Base-by-base conservation (phyloP, 2,797 vertebrate species). In the Spinus pinus region DNA sequence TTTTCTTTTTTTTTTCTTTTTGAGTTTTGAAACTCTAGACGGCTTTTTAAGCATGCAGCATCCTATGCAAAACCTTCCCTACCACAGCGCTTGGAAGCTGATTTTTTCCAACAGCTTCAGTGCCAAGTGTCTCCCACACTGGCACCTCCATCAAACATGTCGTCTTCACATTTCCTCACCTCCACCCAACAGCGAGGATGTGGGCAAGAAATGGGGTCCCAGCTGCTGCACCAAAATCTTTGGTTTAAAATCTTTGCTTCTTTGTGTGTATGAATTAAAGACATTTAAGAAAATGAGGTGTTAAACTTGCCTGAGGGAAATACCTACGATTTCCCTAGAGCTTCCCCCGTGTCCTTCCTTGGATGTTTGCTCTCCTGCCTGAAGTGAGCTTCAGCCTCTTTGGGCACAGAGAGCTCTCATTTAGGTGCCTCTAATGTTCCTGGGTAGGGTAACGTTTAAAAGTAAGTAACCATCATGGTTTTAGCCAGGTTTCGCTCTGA, bases 401-500 rank as follows among this genome's bases (percentile, higher is more conserved):
- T 20, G 47, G 24, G 19, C n/a, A 17, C 5, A 11, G 46, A 61
- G 25, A 33, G n/a, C 30, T 61, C 50, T 39, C 74, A 30, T 25
- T 86, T 47, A 47, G 0, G 0, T 18, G 16, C 60, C n/a, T 77
- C 53, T 65, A 71, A 54, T 0, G 0, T 67, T 88, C 51, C 57
- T 62, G 42, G 22, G 57, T 78, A 51, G 28, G 27, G 12, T 37
- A 62, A 62, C 8, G 7, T 54, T 83, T 47, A 57, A 51, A 77
- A 89, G 47, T 35, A 65, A 74, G 50, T 77, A 88, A 92, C 64
- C 67, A 61, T 80, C 39, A 54, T 66, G 61, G 88, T 69, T 93
- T 93, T 82, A 96, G 90, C 88, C 88, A 74, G 69, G 65, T 96
- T 94, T 97, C 19, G 0, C 31, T 95, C 79, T 95, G 91, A 97